Conservation (phyloP, 2,113 vertebrate genomes). For the Heliornis fulica region DNA sequence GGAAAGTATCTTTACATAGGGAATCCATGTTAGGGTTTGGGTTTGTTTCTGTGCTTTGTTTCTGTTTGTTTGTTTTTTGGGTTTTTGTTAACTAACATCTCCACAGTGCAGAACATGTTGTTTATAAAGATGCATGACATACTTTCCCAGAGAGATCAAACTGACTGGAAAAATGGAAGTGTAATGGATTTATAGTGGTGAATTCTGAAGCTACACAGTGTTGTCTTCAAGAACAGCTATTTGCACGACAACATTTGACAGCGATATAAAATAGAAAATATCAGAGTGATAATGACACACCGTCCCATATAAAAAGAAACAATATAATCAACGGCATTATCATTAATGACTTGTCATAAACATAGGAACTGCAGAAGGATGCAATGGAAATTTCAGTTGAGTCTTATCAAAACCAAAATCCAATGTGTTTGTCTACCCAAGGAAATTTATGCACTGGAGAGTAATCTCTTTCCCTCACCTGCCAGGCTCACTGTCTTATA, state of each 20-base stretch:
- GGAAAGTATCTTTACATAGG: neutral
- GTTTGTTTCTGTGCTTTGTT: neutral
- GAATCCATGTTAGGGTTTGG: neutral
- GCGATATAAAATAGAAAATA: neutral
- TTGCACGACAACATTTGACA: neutral
- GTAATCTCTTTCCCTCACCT: neutral
- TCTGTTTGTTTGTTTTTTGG: neutral
- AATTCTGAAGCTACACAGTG: neutral
- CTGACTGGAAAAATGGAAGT: slow-evolving; percentile 34
- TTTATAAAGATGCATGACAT: slow-evolving; percentile 13
- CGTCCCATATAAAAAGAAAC: fast-evolving
- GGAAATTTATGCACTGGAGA: neutral
- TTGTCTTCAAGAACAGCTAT: neutral
- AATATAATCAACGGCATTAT: neutral
- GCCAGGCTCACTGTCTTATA: neutral
- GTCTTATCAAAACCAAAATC: neutral
- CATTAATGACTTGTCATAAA: neutral
- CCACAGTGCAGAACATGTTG: slow-evolving; percentile 21
- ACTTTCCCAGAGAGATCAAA: slow-evolving; percentile 43
- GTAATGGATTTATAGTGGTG: neutral
- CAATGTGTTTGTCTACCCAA: neutral
- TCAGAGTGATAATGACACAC: neutral
- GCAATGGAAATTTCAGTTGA: neutral
- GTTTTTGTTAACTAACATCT: neutral
- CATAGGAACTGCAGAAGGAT: neutral